These are phyloP conservation scores for Priocnemis perturbator DNA, from an alignment of 2,888 invertebrate species.

Conservation along the genomic window DNA sequence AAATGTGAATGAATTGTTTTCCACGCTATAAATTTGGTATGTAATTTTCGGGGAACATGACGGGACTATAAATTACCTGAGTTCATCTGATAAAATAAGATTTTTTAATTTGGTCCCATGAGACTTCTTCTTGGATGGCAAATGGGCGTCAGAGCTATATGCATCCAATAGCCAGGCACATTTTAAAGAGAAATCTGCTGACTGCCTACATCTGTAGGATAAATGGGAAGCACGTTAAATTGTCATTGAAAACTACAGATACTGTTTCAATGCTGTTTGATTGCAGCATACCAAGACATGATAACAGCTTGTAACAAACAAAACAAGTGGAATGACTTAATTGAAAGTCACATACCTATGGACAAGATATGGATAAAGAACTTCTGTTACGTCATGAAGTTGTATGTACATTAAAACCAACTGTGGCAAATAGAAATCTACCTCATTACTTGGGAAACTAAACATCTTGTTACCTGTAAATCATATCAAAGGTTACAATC, in stretches of 20 bases:
- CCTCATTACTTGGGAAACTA: constrained; percentile 92
- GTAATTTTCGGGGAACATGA: neutral
- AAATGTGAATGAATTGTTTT: neutral
- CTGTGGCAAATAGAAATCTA: constrained; percentile 99
- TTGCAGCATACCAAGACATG: too few relatives aligned
- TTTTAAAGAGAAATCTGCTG: constrained; percentile 96
- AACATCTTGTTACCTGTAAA: constrained; percentile 93
- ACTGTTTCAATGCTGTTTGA: too few relatives aligned
- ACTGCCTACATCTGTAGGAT: constrained; percentile 88
- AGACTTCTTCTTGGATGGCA: constrained; percentile 83
- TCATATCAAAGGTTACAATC: constrained; percentile 19
- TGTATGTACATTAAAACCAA: constrained; percentile 99
- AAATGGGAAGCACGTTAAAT: neutral
- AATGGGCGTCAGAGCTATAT: constrained; percentile 86
- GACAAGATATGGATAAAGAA: constrained; percentile 76
- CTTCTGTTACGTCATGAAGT: constrained; percentile 97
- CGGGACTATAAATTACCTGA: constrained; percentile 65
- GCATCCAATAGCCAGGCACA: constrained; percentile 98
- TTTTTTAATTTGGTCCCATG: constrained; percentile 86
- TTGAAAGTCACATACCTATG: constrained; percentile 77
- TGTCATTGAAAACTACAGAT: neutral
- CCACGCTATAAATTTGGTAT: neutral
- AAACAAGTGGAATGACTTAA: too few relatives aligned
- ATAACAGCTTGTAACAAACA: too few relatives aligned
- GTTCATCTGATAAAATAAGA: constrained; percentile 84